Conservation (phyloP, 1,140 invertebrate genomes). For the Colletes gigas region DNA sequence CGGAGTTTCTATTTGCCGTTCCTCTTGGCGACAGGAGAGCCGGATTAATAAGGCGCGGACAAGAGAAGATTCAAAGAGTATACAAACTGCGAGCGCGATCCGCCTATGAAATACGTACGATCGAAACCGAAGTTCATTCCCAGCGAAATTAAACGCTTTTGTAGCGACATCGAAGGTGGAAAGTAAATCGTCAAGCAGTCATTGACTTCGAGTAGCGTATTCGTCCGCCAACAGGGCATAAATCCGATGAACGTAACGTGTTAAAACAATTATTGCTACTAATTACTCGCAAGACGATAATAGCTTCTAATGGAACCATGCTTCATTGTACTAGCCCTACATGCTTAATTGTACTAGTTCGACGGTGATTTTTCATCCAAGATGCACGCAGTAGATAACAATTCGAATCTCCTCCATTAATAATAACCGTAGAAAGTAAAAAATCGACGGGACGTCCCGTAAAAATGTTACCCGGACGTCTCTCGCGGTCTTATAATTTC, state of each 20-base stretch:
- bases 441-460: neutral
- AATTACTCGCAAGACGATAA: constrained; percentile 47
- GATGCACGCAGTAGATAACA: no score
- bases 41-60: constrained; percentile 49
- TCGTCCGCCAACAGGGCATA: neutral
- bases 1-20: constrained; percentile 34
- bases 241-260: constrained; percentile 45
- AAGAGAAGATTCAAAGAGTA: constrained; percentile 31
- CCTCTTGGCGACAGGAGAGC: constrained; percentile 31
- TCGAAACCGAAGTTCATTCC: no score
- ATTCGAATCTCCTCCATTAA: neutral
- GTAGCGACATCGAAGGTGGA: neutral
- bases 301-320: constrained; percentile 30
- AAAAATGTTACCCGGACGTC: constrained; percentile 19
- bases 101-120: neutral
- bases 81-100: constrained; percentile 4
- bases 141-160: no score
- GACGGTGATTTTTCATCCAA: neutral
- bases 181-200: constrained; percentile 3
- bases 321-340: constrained; percentile 11
- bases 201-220: neutral
- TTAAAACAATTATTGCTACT: constrained; percentile 47
- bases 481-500: constrained; percentile 63
- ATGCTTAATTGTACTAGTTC: neutral
- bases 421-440: neutral